Percentiles rank a stretch among this genome's conserved stretches.
Conservation (phyloP, 2,113 vertebrate species). For the Phycodurus eques region DNA sequence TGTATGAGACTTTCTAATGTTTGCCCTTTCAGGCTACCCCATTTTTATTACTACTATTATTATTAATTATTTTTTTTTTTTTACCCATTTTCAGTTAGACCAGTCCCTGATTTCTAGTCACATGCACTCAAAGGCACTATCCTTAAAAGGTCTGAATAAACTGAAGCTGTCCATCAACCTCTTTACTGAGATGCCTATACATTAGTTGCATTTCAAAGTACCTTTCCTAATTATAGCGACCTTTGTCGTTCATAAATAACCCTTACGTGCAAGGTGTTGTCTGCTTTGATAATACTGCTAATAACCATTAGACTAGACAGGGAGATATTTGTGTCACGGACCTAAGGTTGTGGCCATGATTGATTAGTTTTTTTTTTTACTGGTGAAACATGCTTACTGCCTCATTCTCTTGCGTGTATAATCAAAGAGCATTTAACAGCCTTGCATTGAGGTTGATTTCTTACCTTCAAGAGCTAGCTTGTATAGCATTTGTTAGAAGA, state of each 20-base stretch:
- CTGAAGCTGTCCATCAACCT: neutral
- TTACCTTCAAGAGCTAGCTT: neutral
- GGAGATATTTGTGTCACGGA: no score
- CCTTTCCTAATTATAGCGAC: constrained; percentile 16
- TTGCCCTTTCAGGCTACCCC: no score
- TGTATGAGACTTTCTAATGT: no score
- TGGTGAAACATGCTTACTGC: neutral
- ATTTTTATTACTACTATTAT: no score
- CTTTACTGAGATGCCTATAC: neutral
- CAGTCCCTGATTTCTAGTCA: neutral
- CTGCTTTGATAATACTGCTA: constrained; percentile 26
- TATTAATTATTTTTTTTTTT: no score
- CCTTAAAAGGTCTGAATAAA: neutral
- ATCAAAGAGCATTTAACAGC: neutral
- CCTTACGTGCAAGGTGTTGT: constrained; percentile 41
- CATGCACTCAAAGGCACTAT: neutral
- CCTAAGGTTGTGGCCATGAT: neutral
- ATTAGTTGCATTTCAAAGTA: neutral
- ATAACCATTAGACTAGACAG: neutral
- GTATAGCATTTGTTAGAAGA: neutral
- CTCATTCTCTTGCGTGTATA: neutral
- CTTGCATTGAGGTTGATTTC: neutral
- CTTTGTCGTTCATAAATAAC: constrained; percentile 41
- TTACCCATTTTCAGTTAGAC: no score
- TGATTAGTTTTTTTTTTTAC: neutral